Evolutionary conservation across 2,797 vertebrate species (phyloP).

Genomic region (Sebastolobus alascanus): DNA sequence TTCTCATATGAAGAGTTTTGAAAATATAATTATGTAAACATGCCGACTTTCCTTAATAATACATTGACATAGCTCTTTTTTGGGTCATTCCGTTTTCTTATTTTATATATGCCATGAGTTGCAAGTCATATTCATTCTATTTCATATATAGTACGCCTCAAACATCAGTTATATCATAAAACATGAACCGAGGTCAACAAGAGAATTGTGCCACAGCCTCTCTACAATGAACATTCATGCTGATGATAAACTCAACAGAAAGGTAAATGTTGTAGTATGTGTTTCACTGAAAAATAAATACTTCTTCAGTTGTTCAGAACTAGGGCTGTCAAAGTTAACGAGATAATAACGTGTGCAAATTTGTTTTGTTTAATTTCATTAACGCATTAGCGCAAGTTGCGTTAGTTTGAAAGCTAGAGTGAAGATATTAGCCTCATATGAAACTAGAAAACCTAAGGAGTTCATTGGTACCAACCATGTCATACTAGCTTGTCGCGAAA

Average conservation of each 20-base stretch:
- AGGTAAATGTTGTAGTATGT: neutral
- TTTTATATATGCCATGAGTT: neutral
- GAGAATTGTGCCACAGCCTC: neutral
- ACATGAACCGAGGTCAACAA: neutral
- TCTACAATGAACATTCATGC: neutral
- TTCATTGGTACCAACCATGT: no score
- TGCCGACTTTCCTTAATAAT: neutral
- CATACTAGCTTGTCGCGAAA: no score
- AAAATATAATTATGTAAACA: slow-evolving; percentile 21
- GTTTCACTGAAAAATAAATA: slow-evolving; percentile 1
- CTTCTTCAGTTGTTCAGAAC: slow-evolving; percentile 37
- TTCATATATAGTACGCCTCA: neutral
- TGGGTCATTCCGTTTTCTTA: neutral
- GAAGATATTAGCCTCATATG: no score
- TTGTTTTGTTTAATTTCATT: no score
- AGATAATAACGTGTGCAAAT: no score
- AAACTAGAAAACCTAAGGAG: no score
- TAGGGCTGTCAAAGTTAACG: no score
- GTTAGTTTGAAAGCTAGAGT: no score
- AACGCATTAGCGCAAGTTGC: no score
- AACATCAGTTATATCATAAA: neutral
- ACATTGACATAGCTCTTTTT: neutral
- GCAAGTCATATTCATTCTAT: slow-evolving; percentile 11
- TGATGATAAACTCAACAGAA: neutral
- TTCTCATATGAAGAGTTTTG: neutral